These are phyloP conservation scores for Tupaia chinensis DNA, from an alignment of 2,113 vertebrate species.

Conservation along the genomic window DNA sequence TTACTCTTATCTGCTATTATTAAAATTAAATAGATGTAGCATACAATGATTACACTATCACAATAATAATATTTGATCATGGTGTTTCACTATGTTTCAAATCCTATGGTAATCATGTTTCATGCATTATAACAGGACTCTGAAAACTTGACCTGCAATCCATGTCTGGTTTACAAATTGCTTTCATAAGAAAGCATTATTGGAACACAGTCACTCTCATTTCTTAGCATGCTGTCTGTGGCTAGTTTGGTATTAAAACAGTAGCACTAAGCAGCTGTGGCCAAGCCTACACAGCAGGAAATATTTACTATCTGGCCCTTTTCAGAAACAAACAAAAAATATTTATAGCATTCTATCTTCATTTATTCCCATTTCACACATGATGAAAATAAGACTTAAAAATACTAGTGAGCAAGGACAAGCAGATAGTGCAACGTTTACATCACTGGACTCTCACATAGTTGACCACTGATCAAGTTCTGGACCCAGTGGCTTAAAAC, in stretches of 20 bases:
- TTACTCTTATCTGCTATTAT: background rate
- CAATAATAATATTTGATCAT: background rate
- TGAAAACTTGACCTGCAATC: background rate
- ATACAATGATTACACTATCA: background rate
- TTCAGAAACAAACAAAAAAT: background rate
- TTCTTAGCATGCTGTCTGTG: background rate
- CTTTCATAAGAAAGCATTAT: background rate
- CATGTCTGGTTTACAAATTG: background rate
- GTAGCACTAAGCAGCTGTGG: background rate
- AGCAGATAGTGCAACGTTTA: no score
- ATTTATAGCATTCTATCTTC: background rate
- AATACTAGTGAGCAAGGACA: background rate
- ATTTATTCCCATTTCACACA: background rate
- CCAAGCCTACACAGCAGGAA: background rate
- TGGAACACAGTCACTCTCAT: background rate
- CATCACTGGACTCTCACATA: no score
- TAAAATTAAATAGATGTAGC: background rate
- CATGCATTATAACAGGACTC: background rate
- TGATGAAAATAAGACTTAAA: background rate
- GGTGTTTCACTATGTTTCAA: background rate
- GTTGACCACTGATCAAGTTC: no score
- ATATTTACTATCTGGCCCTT: background rate
- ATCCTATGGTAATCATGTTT: background rate
- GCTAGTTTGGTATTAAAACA: background rate
- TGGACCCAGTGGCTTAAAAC: no score